These are phyloP conservation scores for Capra hircus DNA, from an alignment of 2,113 vertebrate genomes.

Conservation along the genomic window DNA sequence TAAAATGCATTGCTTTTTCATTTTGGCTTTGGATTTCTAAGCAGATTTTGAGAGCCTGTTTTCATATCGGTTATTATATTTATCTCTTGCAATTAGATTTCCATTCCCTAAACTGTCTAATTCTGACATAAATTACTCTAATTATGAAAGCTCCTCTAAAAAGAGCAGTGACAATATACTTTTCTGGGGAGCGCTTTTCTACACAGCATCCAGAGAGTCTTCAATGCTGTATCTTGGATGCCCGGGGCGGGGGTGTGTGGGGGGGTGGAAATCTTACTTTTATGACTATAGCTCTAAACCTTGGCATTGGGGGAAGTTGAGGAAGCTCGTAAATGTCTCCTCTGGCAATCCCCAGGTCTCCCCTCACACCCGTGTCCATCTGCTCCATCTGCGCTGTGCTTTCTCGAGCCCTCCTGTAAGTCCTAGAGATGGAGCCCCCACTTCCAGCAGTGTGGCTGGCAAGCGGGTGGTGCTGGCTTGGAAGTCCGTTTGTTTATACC, in stretches of 20 bases:
- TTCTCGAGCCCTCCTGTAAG: accelerated
- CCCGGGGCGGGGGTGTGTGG: background rate
- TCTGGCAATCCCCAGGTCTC: background rate
- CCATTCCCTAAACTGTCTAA: slow-evolving; percentile 32
- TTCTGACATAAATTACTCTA: background rate
- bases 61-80: background rate
- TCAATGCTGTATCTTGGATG: background rate
- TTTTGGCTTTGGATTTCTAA: slow-evolving; percentile 34
- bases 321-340: background rate
- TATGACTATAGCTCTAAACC: background rate
- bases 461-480: background rate
- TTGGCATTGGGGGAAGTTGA: background rate
- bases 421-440: background rate
- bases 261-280: background rate
- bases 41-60: slow-evolving; percentile 31
- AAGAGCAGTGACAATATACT: background rate
- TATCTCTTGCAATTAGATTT: slow-evolving; percentile 12
- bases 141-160: background rate
- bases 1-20: background rate
- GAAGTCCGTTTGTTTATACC: background rate
- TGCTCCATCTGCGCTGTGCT: accelerated
- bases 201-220: background rate
- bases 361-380: accelerated
- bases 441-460: too few relatives aligned
- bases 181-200: background rate